Evolutionary conservation across 92 coral and sea anemone genomes (phyloP), one percentile per base, ranked within the genome.

Genomic region (Siderastrea siderea): DNA sequence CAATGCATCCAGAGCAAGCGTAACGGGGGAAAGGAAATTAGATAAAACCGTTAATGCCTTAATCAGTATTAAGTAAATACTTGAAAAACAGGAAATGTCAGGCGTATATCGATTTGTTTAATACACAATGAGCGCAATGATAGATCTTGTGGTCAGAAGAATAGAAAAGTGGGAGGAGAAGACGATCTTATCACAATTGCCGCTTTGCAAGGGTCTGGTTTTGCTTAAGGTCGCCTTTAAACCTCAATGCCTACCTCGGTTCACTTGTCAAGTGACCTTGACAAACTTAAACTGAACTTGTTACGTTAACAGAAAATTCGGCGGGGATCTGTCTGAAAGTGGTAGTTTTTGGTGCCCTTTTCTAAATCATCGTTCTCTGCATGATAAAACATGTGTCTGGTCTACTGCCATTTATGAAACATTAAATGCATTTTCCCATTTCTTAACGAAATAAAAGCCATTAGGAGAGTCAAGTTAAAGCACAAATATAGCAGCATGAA

Each of bases 51-150:
- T 47, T 70, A 45, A 82, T 12, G 13, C 17, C 26, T 46, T 67
- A 49, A 70, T 71, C 68, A 71, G 75, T 70, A 59, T 80, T 47
- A 82, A 57, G 58, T 82, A 82, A 70, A 69, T 82, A 69, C 69
- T 0, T 46, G 46, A 43, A 79, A 58, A 45, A 54, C 53, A 68
- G 53, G 54, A 68, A 52, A 69, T 58, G 52, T 71, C 57, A 82
- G 57, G 13, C 16, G 45, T 55, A 8, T 50, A 47, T 46, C 12
- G 38, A 12, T 67, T 50, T 51, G 38, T 80, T 38, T 55, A 11
- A 38, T 12, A 6, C 10, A 11, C 47, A 2, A 16, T 8, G 13
- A 47, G 2, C 5, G 16, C 16, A 13, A 47, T 74, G 67, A n/a
- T 13, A 6, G 78, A 8, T 26, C 46, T 7, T 6, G 46, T 12